Conservation (phyloP, 92 coral and sea anemone genomes). For the Porites rus region DNA sequence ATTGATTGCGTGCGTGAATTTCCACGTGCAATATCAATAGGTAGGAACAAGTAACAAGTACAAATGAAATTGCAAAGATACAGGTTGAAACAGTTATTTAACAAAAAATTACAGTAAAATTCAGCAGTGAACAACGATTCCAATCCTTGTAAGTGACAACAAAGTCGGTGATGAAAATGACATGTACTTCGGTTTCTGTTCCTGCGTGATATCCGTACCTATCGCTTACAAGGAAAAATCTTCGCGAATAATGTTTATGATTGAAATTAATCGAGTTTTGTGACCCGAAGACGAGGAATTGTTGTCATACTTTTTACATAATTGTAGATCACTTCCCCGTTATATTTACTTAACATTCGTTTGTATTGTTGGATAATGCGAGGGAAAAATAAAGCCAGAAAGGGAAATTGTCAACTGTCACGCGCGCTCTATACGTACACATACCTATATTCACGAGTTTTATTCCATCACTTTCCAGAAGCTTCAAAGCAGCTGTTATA, state of each 20-base stretch:
- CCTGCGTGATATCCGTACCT: slow-evolving; percentile 26
- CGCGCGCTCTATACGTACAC: slow-evolving; percentile 7
- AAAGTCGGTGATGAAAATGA: background rate
- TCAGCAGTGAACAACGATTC: background rate
- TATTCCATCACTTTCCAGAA: slow-evolving; percentile 86
- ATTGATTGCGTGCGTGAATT: slow-evolving; percentile 1
- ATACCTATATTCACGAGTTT: slow-evolving; percentile 96
- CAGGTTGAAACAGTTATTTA: background rate
- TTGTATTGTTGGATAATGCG: background rate
- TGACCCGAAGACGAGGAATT: background rate
- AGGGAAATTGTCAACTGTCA: slow-evolving; percentile 4
- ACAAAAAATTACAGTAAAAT: background rate
- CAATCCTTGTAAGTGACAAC: background rate
- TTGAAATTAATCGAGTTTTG: background rate
- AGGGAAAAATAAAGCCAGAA: background rate
- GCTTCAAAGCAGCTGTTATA: slow-evolving; percentile 83
- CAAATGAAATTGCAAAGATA: background rate
- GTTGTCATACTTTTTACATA: background rate
- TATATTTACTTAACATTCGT: slow-evolving; percentile 35
- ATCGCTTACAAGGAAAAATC: background rate
- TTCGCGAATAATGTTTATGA: background rate
- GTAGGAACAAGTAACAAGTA: background rate
- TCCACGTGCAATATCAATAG: slow-evolving; percentile 20
- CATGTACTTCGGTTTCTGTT: slow-evolving; percentile 11
- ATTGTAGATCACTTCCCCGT: background rate